These are phyloP conservation scores for Heliornis fulica DNA, from an alignment of 2,113 vertebrate species.

Conservation along the genomic window DNA sequence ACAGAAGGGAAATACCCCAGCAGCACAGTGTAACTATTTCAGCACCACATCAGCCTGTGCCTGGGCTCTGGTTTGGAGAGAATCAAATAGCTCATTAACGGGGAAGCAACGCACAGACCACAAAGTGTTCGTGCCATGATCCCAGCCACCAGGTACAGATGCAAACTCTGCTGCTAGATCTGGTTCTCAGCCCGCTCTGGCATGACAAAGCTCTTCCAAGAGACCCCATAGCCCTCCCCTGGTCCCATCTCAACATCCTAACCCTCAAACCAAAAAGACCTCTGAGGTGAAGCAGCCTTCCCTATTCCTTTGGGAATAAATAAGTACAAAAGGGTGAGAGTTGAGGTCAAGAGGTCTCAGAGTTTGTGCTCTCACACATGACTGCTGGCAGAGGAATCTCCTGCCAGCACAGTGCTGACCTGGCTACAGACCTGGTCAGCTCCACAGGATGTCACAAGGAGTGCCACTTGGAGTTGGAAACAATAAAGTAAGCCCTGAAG, in stretches of 20 bases:
- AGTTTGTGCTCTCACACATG: background rate
- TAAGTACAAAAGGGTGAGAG: background rate
- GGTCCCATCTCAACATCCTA: background rate
- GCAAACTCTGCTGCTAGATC: background rate
- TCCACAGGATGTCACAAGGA: background rate
- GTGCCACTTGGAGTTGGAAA: background rate
- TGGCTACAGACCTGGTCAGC: background rate
- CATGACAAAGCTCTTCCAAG: fast-evolving
- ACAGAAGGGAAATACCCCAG: background rate
- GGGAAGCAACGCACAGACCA: background rate
- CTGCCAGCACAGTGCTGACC: fast-evolving
- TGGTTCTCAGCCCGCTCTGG: background rate
- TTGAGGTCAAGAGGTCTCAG: background rate
- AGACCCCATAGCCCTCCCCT: background rate
- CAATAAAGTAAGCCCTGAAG: background rate
- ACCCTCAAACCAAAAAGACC: background rate
- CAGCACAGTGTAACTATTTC: background rate
- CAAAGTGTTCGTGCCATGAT: background rate
- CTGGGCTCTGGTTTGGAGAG: background rate
- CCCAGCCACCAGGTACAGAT: background rate
- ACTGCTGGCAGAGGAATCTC: background rate
- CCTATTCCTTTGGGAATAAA: background rate
- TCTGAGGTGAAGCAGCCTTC: background rate
- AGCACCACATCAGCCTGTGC: background rate
- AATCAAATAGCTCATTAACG: background rate